Conservation (phyloP, 35 echinoderm and acorn worm genomes). For the Nesometra sesokonis region DNA sequence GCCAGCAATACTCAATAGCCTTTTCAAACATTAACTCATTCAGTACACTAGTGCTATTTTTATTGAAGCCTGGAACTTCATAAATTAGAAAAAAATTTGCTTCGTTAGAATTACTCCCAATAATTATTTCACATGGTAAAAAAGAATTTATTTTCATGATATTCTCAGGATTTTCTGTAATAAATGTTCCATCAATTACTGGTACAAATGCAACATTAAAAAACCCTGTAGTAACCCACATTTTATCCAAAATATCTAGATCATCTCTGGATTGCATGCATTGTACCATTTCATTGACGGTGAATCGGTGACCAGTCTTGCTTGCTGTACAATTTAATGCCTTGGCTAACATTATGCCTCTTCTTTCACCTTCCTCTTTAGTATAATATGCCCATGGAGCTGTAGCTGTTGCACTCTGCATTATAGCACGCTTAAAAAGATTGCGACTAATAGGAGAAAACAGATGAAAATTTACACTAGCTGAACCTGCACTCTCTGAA, state of each 20-base stretch:
- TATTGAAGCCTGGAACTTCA: conserved; percentile 30
- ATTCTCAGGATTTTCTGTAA: conserved; percentile 45
- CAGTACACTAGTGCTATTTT: conserved; percentile 51
- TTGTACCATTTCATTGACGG: conserved; percentile 19
- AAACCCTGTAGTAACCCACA: conserved; percentile 42
- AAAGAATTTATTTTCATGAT: conserved; percentile 35
- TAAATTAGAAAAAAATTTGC: conserved; percentile 79
- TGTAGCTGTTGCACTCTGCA: conserved; percentile 53
- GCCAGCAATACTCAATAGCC: conserved; percentile 38
- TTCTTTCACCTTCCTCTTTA: conserved; percentile 36
- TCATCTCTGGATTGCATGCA: conserved; percentile 41
- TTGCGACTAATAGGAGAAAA: conserved; percentile 44
- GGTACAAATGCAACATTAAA: conserved; percentile 66
- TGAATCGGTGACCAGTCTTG: conserved; percentile 17
- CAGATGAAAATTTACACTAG: conserved; percentile 70
- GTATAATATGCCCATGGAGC: conserved; percentile 59
- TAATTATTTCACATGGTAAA: conserved; percentile 51
- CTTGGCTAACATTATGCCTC: conserved; percentile 44
- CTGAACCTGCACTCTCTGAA: conserved; percentile 85
- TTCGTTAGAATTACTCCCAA: conserved; percentile 78
- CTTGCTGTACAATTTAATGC: conserved; percentile 26
- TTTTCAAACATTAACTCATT: conserved; percentile 22
- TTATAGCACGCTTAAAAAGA: conserved; percentile 60
- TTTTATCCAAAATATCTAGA: conserved; percentile 21
- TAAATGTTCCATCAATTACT: conserved; percentile 80